These are phyloP conservation scores for Lottia scabra DNA, from an alignment of 2,888 invertebrate species.

Conservation along the genomic window DNA sequence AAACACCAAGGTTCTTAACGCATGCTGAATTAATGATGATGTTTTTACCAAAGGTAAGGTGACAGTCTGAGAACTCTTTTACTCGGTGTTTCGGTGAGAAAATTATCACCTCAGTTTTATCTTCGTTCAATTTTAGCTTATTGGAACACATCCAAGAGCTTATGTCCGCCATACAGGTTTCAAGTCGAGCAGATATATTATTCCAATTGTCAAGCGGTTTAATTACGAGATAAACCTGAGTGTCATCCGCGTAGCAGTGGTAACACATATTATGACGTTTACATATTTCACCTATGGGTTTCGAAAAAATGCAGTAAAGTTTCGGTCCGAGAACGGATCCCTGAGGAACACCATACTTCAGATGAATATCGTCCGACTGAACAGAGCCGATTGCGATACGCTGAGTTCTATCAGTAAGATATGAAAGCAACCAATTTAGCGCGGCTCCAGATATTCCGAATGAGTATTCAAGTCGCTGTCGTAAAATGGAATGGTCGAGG, in stretches of 20 bases:
- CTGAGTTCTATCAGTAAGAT: conserved; percentile 10
- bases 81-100: neutral
- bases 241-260: conserved; percentile 10
- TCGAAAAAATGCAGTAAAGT: conserved; percentile 2
- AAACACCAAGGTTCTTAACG: no score
- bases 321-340: neutral
- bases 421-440: conserved; percentile 6
- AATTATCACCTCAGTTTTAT: neutral
- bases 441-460: neutral
- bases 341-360: no score
- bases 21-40: neutral
- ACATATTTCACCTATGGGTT: conserved; percentile 14
- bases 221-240: conserved; percentile 9
- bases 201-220: conserved; percentile 9
- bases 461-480: no score
- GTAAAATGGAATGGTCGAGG: no score
- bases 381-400: conserved; percentile 6
- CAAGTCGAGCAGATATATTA: no score
- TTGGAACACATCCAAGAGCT: neutral
- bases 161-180: neutral
- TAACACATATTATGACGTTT: conserved; percentile 2
- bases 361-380: conserved; percentile 5
- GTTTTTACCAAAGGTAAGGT: neutral
- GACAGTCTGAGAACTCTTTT: neutral
- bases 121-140: neutral